These are phyloP conservation scores for Sorex fumeus DNA, from an alignment of 2,113 vertebrate genomes.

Conservation along the genomic window DNA sequence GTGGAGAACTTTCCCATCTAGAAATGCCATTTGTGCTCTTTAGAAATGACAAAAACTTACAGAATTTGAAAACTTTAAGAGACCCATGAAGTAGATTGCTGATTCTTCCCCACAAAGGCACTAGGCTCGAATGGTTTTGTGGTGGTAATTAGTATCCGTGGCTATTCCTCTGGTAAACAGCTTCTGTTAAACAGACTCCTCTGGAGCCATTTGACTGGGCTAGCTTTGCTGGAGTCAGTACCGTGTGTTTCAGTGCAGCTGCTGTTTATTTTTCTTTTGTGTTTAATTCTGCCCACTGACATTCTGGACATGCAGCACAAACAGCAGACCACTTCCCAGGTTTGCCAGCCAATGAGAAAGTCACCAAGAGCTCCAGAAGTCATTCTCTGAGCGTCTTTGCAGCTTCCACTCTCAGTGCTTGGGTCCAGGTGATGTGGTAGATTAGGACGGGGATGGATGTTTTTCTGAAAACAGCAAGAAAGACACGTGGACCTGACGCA, in stretches of 20 bases:
- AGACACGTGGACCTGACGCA: neutral
- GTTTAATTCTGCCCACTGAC: neutral
- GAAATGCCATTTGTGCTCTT: neutral
- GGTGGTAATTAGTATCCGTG: neutral
- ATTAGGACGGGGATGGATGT: neutral
- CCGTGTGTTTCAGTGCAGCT: neutral
- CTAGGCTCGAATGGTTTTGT: neutral
- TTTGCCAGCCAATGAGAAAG: neutral
- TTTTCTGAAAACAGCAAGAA: neutral
- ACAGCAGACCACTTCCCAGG: neutral
- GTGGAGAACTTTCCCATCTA: neutral
- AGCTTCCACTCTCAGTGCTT: neutral
- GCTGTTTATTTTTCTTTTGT: neutral
- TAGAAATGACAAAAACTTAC: neutral
- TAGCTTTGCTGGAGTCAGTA: neutral
- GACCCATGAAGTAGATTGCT: neutral
- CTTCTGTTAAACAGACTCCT: neutral
- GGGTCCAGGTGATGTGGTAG: neutral
- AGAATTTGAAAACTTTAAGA: conserved; percentile 3
- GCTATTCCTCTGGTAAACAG: neutral
- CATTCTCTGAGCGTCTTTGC: neutral
- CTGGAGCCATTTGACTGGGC: neutral
- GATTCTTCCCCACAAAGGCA: neutral
- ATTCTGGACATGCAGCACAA: neutral
- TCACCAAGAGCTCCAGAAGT: conserved; percentile 1